Base-by-base conservation (phyloP, 2,888 invertebrate genomes). In the Xestobium rufovillosum region DNA sequence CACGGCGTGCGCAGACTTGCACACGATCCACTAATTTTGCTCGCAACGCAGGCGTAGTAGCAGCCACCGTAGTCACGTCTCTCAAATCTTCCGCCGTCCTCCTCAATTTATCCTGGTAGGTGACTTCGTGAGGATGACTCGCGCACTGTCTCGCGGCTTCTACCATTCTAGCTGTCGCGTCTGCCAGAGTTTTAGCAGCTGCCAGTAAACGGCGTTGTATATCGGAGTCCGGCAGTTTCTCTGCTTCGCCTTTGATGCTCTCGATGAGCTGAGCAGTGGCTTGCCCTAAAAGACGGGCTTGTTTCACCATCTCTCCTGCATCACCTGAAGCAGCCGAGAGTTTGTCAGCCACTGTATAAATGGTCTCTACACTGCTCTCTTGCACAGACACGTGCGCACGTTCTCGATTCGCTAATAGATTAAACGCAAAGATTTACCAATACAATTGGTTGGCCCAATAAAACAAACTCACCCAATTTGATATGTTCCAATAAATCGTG, bases 91-190 rank as follows among this genome's bases (percentile, higher is more conserved):
- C 94, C 0, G 96, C 97, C 0, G 96, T 95, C 43, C 76, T 74
- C 17, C 87, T 77, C 8, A 98, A 67, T 3, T 83, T 82, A 45
- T 85, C 83, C 60, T 94, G 94, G 57, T 84, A 84, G 40, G 75
- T 75, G 1, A 82, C 75, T 52, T 92, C 90, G 12, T 90, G 79
- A 1, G 83, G 83, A 55, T 80, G 77, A 14, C 83, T 83, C 0
- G 94, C 91, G 62, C 95, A 95, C 34, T 88, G 83, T 39, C 96
- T 74, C 0, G 95, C 95, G 0, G 95, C 94, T 64, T 97, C 96
- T 14, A 97, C 96, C 83, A 98, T 86, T 49, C 86, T 77, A 0
- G 95, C 89, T 0, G 98, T 98, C 1, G 97, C 97, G 64, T 97
- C 96, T 0, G 97, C 97, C 28, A 89, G 61, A 38, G 87, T 76